phyloP scores from a whole-genome alignment of 1,140 invertebrate genomes.

The Caerostris extrusa region DNA sequence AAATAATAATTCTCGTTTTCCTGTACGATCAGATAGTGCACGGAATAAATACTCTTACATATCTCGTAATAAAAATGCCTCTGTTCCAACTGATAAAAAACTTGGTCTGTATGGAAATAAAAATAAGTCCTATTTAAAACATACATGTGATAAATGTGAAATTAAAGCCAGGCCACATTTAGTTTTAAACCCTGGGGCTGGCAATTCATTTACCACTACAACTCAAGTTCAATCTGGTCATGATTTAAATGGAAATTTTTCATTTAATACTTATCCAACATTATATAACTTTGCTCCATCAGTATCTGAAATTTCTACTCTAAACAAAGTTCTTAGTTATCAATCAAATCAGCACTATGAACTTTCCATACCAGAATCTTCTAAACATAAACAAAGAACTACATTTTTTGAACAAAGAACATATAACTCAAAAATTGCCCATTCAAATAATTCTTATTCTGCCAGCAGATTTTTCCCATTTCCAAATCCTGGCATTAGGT shows the following conservation, averaged over 20 bases:
- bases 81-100: slow-evolving; percentile 51
- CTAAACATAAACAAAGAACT: slow-evolving; percentile 30
- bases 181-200: slow-evolving; percentile 14
- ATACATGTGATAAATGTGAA: slow-evolving; percentile 68
- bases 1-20: slow-evolving; percentile 42
- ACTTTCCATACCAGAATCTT: slow-evolving; percentile 32
- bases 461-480: slow-evolving; percentile 45
- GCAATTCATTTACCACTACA: neutral
- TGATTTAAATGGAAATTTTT: slow-evolving; percentile 63
- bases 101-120: slow-evolving; percentile 43
- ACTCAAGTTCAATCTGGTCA: slow-evolving; percentile 19
- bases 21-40: neutral
- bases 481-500: slow-evolving; percentile 12
- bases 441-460: neutral
- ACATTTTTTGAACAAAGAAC: slow-evolving; percentile 45
- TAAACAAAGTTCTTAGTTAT: slow-evolving; percentile 60
- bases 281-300: slow-evolving; percentile 53
- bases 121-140: slow-evolving; percentile 26
- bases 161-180: slow-evolving; percentile 22
- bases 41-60: slow-evolving; percentile 46
- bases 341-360: slow-evolving; percentile 56
- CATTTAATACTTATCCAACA: slow-evolving; percentile 52
- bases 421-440: slow-evolving; percentile 20
- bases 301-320: slow-evolving; percentile 46
- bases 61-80: slow-evolving; percentile 54